A percentile compares a stretch with the other conserved stretches of the same genome.
These are phyloP conservation scores for Oophaga pumilio DNA, from an alignment of 2,113 vertebrate species.

Conservation along the genomic window DNA sequence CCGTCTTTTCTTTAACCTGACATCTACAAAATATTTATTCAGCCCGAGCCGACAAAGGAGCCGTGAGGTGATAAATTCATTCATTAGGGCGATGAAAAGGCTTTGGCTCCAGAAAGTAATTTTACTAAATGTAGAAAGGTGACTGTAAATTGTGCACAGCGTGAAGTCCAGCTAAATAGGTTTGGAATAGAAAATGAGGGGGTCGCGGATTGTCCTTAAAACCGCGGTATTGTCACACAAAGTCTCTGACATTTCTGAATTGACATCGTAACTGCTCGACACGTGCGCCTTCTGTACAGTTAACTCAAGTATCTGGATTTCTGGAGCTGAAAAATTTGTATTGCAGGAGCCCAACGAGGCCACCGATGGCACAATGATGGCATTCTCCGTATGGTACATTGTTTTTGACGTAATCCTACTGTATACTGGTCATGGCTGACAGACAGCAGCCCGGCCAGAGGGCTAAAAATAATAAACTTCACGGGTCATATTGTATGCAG, in stretches of 20 bases:
- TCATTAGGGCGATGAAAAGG: constrained; percentile 54
- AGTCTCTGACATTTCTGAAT: background rate
- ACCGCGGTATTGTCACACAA: background rate
- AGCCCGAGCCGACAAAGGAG: constrained; percentile 14
- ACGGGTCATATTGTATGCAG: background rate
- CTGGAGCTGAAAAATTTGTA: background rate
- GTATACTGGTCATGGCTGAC: background rate
- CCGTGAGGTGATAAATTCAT: constrained; percentile 52
- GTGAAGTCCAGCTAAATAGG: constrained; percentile 9
- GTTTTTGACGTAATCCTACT: background rate
- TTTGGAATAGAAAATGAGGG: constrained; percentile 11
- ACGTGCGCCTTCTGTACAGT: background rate
- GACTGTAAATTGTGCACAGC: constrained; percentile 15
- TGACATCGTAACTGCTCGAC: background rate
- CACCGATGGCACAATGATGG: background rate
- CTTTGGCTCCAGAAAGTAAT: constrained; percentile 47
- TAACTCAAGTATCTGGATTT: background rate
- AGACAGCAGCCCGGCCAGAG: background rate
- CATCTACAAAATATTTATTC: constrained; percentile 50
- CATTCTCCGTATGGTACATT: background rate
- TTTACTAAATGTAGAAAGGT: constrained; percentile 45
- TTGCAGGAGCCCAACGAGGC: background rate
- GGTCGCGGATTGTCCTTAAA: background rate
- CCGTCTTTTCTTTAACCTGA: constrained; percentile 36
- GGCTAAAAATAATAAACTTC: background rate